Evolutionary conservation across 2,888 invertebrate species (phyloP), one percentile per base, ranked within the genome.

Genomic region (Drosophila meridionalis): DNA sequence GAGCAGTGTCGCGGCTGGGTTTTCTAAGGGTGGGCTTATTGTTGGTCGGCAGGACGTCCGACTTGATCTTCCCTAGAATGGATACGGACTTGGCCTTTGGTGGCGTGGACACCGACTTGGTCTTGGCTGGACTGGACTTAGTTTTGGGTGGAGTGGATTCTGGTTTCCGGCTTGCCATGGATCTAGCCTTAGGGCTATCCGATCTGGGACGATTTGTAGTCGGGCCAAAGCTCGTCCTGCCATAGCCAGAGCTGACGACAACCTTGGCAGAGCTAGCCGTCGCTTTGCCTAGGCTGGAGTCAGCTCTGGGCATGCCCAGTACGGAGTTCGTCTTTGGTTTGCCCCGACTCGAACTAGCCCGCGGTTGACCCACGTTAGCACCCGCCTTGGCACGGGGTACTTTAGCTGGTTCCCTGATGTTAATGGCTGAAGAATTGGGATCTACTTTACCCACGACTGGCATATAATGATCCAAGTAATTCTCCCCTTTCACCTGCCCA

Each of bases 401-500:
- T 12, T 56, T 50, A 5, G n/a, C 43, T 1, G 78, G 80, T 11
- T 80, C 80, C 1, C 67, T 48, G 14, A 81, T 82, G 14, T 81
- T 78, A 4, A 78, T 63, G 6, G 81, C 82, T 9, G 81, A 81
- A 9, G 68, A 9, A 9, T 59, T 73, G 11, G 56, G 50, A 64
- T 82, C 81, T 5, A 76, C 72, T 57, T 78, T 75, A 8, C 76
- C 73, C 45, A 76, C 77, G 0, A 68, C 61, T 11, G 82, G 78
- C 75, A 82, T 63, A 63, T 92, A 91, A 55, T 87, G 90, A 3
- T 87, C 82, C 87, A 91, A 82, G 63, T 90, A 91, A 40, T 89
- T 88, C 58, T 92, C 85, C 4, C 84, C 81, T 26, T 76, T 83
- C 1, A 94, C 93, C 68, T 92, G 92, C 52, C 92, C 93, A 81